These are phyloP conservation scores for Epinotia bilunana DNA, from an alignment of 2,888 invertebrate species.

Conservation along the genomic window DNA sequence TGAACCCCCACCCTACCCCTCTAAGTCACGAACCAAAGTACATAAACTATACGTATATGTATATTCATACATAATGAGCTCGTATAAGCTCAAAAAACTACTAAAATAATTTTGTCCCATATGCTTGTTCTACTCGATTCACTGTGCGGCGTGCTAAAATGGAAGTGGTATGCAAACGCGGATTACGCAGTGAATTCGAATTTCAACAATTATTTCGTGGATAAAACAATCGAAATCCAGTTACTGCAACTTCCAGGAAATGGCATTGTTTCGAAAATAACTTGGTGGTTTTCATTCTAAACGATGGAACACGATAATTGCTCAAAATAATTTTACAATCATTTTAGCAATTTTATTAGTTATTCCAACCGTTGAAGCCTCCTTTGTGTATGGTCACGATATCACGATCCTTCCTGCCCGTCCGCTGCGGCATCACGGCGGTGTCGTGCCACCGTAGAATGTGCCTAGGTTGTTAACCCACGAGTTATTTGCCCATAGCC, in stretches of 20 bases:
- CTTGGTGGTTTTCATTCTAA: not conserved
- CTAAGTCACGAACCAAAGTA: no score
- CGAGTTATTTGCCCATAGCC: slow-evolving; percentile 13
- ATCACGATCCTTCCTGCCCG: slow-evolving; percentile 59
- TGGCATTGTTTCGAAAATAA: slow-evolving; percentile 48
- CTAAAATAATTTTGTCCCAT: no score
- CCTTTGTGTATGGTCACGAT: slow-evolving; percentile 60
- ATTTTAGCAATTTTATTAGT: slow-evolving; percentile 6
- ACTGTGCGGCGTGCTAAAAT: slow-evolving; percentile 45
- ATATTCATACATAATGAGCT: no score
- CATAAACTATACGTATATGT: no score
- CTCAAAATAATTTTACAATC: not conserved
- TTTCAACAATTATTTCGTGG: slow-evolving; percentile 47
- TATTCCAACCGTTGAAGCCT: slow-evolving; percentile 27
- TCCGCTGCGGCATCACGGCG: slow-evolving; percentile 35
- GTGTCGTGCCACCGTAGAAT: slow-evolving; percentile 37
- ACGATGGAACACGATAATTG: not conserved
- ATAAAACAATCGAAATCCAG: slow-evolving; percentile 52
- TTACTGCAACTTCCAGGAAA: slow-evolving; percentile 59
- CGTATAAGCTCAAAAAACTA: no score
- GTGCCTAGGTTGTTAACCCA: slow-evolving; percentile 43
- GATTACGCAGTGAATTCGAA: slow-evolving; percentile 49
- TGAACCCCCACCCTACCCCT: no score
- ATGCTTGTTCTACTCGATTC: no score
- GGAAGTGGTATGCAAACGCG: slow-evolving; percentile 15